Percentiles rank a stretch among this genome's conserved stretches.
phyloP scores from a whole-genome alignment of 2,888 invertebrate species.

The Drosophila antonietae region DNA sequence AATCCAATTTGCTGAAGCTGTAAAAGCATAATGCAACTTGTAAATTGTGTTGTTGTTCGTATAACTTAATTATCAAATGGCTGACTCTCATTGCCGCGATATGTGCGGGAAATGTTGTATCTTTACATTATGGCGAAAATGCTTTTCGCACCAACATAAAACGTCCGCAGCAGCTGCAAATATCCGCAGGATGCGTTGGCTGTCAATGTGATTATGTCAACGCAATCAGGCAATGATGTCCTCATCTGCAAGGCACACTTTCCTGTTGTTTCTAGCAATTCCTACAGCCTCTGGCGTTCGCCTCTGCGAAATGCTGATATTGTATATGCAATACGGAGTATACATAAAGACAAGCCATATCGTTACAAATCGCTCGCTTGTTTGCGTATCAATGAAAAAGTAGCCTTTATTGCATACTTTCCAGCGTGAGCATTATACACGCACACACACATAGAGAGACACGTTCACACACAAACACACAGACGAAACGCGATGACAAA shows the following conservation, averaged over 20 bases:
- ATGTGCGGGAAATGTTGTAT: constrained; percentile 4
- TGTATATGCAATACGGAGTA: constrained; percentile 1
- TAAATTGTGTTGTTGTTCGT: background rate
- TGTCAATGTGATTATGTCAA: constrained; percentile 72
- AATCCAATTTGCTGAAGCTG: background rate
- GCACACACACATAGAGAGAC: constrained; percentile 2
- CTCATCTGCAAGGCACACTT: constrained; percentile 36
- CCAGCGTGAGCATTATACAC: constrained; percentile 47
- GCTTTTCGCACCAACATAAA: constrained; percentile 5
- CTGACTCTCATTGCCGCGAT: background rate
- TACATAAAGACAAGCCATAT: constrained; percentile 39
- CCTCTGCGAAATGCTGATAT: constrained; percentile 10
- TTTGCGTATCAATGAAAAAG: constrained; percentile 75
- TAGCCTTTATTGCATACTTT: constrained; percentile 73
- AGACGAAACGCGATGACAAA: constrained; percentile 53
- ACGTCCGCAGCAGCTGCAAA: constrained; percentile 45
- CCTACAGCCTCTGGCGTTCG: constrained; percentile 20
- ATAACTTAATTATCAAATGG: constrained; percentile 7
- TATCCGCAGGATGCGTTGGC: constrained; percentile 71
- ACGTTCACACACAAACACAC: constrained; percentile 1
- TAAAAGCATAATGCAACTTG: constrained; percentile 1
- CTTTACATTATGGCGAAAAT: background rate
- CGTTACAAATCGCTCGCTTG: constrained; percentile 59
- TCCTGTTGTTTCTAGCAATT: constrained; percentile 43
- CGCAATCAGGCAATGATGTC: constrained; percentile 56